phyloP scores from a whole-genome alignment of 2,797 vertebrate species.

The Dryobates pubescens region DNA sequence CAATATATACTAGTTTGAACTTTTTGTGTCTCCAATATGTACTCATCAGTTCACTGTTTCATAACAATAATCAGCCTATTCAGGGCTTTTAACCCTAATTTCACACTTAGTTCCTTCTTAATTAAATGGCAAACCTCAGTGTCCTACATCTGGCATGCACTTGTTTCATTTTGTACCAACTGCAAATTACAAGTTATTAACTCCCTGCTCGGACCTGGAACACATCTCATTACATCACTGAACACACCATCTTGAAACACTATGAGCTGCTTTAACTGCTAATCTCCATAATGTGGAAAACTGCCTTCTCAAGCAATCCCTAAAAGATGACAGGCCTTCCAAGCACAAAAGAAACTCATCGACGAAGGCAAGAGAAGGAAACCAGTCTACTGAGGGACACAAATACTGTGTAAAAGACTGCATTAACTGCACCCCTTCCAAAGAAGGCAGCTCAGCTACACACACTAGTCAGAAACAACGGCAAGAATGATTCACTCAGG shows the following conservation, averaged over 20 bases:
- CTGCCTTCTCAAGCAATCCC: background rate
- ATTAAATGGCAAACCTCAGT: constrained; percentile 1
- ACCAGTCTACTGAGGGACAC: background rate
- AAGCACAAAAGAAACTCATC: background rate
- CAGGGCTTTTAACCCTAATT: constrained; percentile 6
- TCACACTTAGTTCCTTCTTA: constrained; percentile 6
- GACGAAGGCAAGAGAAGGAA: background rate
- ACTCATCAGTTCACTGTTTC: background rate
- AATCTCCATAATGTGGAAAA: background rate
- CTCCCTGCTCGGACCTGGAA: constrained; percentile 1
- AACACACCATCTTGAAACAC: background rate
- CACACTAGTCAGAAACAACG: background rate
- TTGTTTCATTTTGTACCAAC: background rate
- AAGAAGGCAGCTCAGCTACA: background rate
- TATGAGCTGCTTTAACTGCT: background rate
- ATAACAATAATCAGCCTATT: background rate
- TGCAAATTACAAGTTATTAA: constrained; percentile 30
- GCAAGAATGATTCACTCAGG: background rate
- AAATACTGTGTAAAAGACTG: background rate
- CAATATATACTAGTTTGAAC: background rate
- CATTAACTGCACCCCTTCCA: background rate
- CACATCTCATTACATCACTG: background rate
- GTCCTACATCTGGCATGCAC: background rate
- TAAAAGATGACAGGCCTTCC: background rate
- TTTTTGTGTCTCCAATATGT: background rate